Evolutionary conservation across 2,113 vertebrate species (phyloP), one percentile per base, ranked within the genome.

Genomic region (Myotis lucifugus): DNA sequence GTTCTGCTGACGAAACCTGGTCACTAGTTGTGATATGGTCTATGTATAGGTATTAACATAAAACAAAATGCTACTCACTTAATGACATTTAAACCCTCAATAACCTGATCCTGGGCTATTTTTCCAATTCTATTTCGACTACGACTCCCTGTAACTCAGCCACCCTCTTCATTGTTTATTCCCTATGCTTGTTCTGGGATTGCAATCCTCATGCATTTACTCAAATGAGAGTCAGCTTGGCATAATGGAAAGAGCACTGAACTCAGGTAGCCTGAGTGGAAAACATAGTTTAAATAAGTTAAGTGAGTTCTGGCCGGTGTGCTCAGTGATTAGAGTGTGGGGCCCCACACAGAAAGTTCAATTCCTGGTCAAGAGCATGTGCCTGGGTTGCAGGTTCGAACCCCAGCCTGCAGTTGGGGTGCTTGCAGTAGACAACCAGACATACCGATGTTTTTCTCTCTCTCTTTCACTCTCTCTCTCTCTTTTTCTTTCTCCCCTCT

Each of bases 211-310:
- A 70, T 2, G 34, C 15, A 14, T 83, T 69, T 67, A 13, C 25
- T 78, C 74, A 86, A 93, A 61, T 69, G 46, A 85, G 40, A 77
- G 54, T 42, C 66, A 46, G 11, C 25, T 46, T 59, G 14, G 19
- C 56, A 61, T 52, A 67, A 79, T 11, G 19, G 40, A 59, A 89
- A 77, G 27, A 54, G 8, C 6, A 19, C 48, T 85, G 46, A 66
- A 50, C 11, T 88, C 29, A 27, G n/a, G 69, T n/a, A 23, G 42
- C 4, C 50, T 85, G 37, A 72, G 21, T 40, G 40, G 56, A 40
- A 93, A 96, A 90, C 32, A 72, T 17, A 42, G 32, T 27, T 95
- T 90, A 90, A 84, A 84, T 25, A 64, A 50, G 12, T 21, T 64
- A 91, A 85, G 32, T 37, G 54, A 59, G 56, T 59, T 59, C 21